Evolutionary conservation across 2,113 vertebrate genomes (phyloP).

Genomic region (Chitala chitala): DNA sequence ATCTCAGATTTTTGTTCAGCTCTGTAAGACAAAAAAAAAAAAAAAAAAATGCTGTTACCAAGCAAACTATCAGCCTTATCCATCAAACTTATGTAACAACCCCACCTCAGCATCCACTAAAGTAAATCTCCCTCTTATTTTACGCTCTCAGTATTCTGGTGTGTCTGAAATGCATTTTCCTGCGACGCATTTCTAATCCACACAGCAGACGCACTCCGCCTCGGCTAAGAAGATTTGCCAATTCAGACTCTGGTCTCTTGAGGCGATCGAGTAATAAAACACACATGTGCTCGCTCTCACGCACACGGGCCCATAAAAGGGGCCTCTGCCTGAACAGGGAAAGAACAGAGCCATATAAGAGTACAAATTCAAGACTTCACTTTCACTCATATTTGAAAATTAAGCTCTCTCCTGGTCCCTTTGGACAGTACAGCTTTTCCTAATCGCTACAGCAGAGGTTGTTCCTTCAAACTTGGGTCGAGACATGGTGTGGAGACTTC

Average conservation of each 20-base stretch:
- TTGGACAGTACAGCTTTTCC: neutral
- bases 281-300: slow-evolving; percentile 67
- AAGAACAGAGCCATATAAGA: neutral
- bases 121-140: slow-evolving; percentile 55
- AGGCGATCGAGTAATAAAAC: slow-evolving; percentile 73
- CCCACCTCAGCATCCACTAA: slow-evolving; percentile 36
- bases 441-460: slow-evolving; percentile 11
- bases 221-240: slow-evolving; percentile 74
- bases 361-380: neutral
- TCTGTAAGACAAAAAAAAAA: neutral
- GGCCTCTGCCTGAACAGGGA: slow-evolving; percentile 26
- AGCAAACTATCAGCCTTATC: slow-evolving; percentile 10
- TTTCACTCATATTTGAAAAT: slow-evolving; percentile 6
- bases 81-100: slow-evolving; percentile 29
- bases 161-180: slow-evolving; percentile 44
- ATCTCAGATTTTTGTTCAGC: neutral
- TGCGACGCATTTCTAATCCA: slow-evolving; percentile 62
- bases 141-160: slow-evolving; percentile 40
- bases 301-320: slow-evolving; percentile 47
- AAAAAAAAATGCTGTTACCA: neutral
- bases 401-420: neutral
- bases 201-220: slow-evolving; percentile 66
- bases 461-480: slow-evolving; percentile 5
- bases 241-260: slow-evolving; percentile 71
- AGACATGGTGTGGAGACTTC: no score